Conservation (phyloP, 2,888 invertebrate genomes). For the Fissipunctia ypsillon region DNA sequence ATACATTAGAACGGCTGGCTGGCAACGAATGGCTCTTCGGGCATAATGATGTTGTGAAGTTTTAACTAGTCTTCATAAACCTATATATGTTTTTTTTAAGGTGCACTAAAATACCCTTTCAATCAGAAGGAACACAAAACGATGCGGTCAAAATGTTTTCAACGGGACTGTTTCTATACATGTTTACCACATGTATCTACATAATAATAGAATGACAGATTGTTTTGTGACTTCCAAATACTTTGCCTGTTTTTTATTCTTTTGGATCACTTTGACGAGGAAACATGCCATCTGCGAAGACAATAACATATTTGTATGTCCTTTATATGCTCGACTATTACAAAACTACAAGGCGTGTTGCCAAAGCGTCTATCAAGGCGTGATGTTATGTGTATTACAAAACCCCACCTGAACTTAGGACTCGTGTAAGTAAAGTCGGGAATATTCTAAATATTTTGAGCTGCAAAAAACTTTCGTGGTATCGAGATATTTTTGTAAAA, state of each 20-base stretch:
- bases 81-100: neutral
- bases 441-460: constrained; percentile 12
- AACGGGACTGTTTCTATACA: neutral
- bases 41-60: neutral
- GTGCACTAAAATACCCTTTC: neutral
- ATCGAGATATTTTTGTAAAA: constrained; percentile 8
- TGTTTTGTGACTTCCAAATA: constrained; percentile 4
- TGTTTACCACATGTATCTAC: neutral
- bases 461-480: neutral
- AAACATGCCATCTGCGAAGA: neutral
- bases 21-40: neutral
- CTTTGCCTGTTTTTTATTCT: neutral
- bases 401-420: too few relatives aligned
- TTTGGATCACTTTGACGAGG: neutral
- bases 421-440: too few relatives aligned
- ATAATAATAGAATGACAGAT: constrained; percentile 3
- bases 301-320: neutral
- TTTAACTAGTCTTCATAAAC: neutral
- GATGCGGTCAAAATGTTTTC: neutral
- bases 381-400: too few relatives aligned
- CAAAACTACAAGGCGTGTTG: too few relatives aligned
- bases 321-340: neutral
- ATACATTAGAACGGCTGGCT: neutral
- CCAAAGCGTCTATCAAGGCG: too few relatives aligned
- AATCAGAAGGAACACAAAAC: constrained; percentile 1